Evolutionary conservation across 2,113 vertebrate genomes (phyloP).

Genomic region (Pseudorectes ferrugineus): DNA sequence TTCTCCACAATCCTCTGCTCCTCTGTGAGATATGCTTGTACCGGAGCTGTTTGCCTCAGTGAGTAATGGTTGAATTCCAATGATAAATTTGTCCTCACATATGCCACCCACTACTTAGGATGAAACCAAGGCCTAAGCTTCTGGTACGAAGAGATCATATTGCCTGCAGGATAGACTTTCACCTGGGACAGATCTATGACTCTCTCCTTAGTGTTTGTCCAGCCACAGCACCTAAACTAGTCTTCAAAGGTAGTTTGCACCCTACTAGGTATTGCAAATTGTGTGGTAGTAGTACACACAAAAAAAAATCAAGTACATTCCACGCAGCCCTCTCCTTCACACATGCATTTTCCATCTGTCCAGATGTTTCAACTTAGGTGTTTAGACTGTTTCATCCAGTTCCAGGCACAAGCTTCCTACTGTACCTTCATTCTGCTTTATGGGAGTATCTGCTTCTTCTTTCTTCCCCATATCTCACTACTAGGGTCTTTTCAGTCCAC

Average conservation of each 20-base stretch:
- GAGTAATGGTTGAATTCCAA: neutral
- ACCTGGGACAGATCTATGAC: neutral
- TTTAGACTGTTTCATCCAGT: neutral
- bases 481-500: neutral
- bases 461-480: neutral
- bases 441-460: neutral
- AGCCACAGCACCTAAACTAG: neutral
- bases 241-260: neutral
- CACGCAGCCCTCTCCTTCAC: accelerated
- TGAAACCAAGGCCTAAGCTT: neutral
- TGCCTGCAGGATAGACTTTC: neutral
- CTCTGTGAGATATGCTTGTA: neutral
- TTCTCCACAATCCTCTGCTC: neutral
- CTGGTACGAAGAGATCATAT: neutral
- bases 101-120: neutral
- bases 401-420: neutral
- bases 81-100: neutral
- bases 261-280: neutral
- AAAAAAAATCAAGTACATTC: neutral
- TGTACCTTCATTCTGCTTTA: neutral
- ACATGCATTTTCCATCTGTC: neutral
- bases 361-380: neutral
- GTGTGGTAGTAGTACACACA: neutral
- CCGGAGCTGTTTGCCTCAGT: neutral
- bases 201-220: neutral